Evolutionary conservation across 1,140 invertebrate species (phyloP).

Genomic region (Anastrepha obliqua): DNA sequence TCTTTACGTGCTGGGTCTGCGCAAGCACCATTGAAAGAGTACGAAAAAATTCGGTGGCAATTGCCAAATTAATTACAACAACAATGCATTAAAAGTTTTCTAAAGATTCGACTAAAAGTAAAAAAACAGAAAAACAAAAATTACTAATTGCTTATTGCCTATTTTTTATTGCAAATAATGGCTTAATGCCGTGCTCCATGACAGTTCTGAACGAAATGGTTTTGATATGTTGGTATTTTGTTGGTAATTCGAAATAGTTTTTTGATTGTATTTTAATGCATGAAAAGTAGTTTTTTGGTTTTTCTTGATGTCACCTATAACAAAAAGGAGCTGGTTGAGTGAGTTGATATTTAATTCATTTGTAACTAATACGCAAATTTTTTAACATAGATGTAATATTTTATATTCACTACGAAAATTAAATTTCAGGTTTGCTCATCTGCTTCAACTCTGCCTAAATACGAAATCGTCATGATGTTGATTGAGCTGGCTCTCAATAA

Average conservation of each 20-base stretch:
- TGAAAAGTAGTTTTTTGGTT: not conserved
- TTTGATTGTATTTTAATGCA: not conserved
- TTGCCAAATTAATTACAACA: constrained; percentile 13
- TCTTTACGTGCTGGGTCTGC: not conserved
- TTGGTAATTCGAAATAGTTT: not conserved
- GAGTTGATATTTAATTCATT: too few relatives aligned
- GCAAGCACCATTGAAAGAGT: too few relatives aligned
- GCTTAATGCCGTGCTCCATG: not conserved
- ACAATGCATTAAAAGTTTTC: not conserved
- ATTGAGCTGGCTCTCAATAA: too few relatives aligned
- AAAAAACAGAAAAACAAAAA: not conserved
- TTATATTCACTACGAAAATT: too few relatives aligned
- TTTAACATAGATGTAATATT: too few relatives aligned
- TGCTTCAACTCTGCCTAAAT: too few relatives aligned
- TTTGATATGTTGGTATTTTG: too few relatives aligned
- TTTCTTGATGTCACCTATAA: not conserved
- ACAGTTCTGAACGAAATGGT: too few relatives aligned
- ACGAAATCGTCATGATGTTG: too few relatives aligned
- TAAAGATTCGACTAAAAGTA: not conserved
- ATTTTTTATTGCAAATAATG: constrained; percentile 16
- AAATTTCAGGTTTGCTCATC: too few relatives aligned
- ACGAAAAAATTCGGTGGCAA: not conserved
- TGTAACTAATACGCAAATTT: too few relatives aligned
- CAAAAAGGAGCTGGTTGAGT: too few relatives aligned
- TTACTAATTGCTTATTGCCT: constrained; percentile 6